Conservation (phyloP, 2,888 invertebrate species). For the Volucella inflata region DNA sequence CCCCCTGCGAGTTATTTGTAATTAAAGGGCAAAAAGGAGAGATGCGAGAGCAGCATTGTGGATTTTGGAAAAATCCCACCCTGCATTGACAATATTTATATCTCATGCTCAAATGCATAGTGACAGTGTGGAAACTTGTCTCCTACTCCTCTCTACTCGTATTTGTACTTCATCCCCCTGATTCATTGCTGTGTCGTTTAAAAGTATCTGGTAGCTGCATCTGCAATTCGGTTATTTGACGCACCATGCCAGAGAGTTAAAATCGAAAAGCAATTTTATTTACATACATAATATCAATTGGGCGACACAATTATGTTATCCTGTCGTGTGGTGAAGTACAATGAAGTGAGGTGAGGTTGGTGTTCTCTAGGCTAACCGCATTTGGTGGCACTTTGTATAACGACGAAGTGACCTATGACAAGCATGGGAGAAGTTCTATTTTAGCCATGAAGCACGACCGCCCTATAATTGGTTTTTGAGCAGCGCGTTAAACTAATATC, state of each 20-base stretch:
- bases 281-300: conserved; percentile 71
- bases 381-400: not conserved
- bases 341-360: too few species aligned
- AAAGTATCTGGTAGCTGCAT: conserved; percentile 42
- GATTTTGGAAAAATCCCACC: not conserved
- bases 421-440: not conserved
- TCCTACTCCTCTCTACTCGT: not conserved
- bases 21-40: conserved; percentile 36
- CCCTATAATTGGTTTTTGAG: conserved; percentile 64
- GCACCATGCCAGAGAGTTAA: conserved; percentile 40
- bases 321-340: conserved; percentile 20
- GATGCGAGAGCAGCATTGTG: not conserved
- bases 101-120: conserved; percentile 42
- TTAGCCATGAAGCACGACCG: conserved; percentile 28
- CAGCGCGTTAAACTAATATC: conserved; percentile 63
- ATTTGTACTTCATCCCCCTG: not conserved
- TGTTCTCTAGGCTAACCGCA: not conserved
- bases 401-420: conserved; percentile 1
- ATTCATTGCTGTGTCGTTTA: conserved; percentile 28
- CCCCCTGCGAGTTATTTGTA: conserved; percentile 41
- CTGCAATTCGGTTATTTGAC: conserved; percentile 29
- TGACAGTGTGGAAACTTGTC: not conserved
- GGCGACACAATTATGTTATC: conserved; percentile 64
- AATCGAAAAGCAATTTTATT: conserved; percentile 71
- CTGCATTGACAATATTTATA: conserved; percentile 56